Evolutionary conservation across 2,797 vertebrate species (phyloP).

Genomic region (Protonibea diacanthus): DNA sequence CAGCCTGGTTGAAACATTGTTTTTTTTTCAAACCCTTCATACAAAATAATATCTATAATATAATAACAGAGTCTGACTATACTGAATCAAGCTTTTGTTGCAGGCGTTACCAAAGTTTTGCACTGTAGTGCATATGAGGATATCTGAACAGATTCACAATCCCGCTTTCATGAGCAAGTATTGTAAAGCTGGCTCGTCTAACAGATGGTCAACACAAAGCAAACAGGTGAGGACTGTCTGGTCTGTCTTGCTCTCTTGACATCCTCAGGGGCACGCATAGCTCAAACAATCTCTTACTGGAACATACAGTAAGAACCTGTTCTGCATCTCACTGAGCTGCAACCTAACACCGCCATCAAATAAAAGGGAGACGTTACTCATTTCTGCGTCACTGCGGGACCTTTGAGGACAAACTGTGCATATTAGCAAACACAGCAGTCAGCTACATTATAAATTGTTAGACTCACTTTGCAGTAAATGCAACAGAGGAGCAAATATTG

Average conservation of each 20-base stretch:
- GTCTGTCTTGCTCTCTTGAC: slow-evolving; percentile 33
- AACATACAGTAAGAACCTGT: slow-evolving; percentile 46
- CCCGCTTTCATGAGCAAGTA: slow-evolving; percentile 37
- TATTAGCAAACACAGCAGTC: slow-evolving; percentile 59
- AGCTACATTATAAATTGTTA: slow-evolving; percentile 60
- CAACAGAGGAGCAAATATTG: slow-evolving; percentile 80
- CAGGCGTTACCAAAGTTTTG: neutral
- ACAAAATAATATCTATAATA: neutral
- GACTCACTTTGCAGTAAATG: slow-evolving; percentile 73
- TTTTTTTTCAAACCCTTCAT: neutral
- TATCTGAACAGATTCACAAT: slow-evolving; percentile 31
- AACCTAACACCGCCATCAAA: slow-evolving; percentile 27
- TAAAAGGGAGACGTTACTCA: slow-evolving; percentile 25
- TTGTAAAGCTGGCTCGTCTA: slow-evolving; percentile 40
- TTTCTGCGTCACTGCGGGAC: slow-evolving; percentile 38
- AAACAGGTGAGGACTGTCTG: slow-evolving; percentile 71
- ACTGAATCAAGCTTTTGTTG: neutral
- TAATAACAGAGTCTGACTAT: neutral
- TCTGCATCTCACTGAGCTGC: slow-evolving; percentile 24
- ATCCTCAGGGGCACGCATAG: slow-evolving; percentile 34
- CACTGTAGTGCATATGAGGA: neutral
- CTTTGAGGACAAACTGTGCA: slow-evolving; percentile 67
- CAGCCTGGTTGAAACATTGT: neutral
- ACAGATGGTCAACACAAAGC: slow-evolving; percentile 69
- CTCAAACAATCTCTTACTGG: slow-evolving; percentile 39